Base-by-base conservation (phyloP, 2,888 invertebrate species). In the Epirrhoe alternata region DNA sequence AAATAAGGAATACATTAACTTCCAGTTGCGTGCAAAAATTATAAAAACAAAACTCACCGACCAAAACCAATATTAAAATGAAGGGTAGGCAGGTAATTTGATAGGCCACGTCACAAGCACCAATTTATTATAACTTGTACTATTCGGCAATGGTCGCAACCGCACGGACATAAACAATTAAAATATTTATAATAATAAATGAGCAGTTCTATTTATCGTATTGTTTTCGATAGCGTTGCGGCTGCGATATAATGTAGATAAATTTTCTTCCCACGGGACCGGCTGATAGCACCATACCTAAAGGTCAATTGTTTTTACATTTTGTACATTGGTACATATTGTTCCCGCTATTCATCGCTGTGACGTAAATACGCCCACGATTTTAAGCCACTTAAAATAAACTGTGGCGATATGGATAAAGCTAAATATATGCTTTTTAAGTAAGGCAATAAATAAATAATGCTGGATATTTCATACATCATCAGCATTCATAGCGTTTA, bases 211-310 rank as follows among this genome's bases (percentile, higher is more conserved):
- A 66, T 79, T 75, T 82, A 80, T 86, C 87, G 75, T 77, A 77
- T 78, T 83, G 80, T 75, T 76, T 66, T 64, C 75, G 83, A 83
- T 83, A 82, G 74, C 64, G 76, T 78, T 76, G 80, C 77, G 81
- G 82, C 79, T 78, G 79, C 83, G 81, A 82, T 88, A 86, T 85
- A 82, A 68, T 71, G 74, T 76, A 78, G 90, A 90, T 90, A 90
- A 84, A 71, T 67, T 83, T 87, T 87, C 88, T 90, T 91, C 90
- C 90, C 91, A 91, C 90, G 90, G 89, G 87, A 88, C 83, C 77
- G 72, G 47, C 65, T 74, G 80, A 77, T 83, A 81, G 63, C 56
- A 49, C 69, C 49, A 57, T 70, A 66, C 66, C 66, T 72, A 73
- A 61, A 71, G 70, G 63, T 69, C 68, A 53, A 63, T 30, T 62